Evolutionary conservation across 2,888 invertebrate genomes (phyloP).

Genomic region (Rhimphoctona megacephalus): DNA sequence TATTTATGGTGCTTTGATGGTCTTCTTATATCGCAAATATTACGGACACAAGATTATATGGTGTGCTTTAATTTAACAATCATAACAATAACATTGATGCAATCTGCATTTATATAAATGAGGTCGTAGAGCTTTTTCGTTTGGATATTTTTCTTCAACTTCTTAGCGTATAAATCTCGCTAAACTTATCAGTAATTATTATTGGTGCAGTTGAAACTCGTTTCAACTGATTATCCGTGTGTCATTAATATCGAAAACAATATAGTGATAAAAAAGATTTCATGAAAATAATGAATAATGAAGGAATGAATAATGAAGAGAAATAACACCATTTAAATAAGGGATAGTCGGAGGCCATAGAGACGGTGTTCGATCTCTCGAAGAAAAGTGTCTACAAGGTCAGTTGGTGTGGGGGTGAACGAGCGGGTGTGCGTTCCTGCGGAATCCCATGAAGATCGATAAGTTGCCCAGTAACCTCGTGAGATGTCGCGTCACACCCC

Average conservation of each 20-base stretch:
- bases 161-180: neutral
- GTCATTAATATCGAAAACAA: neutral
- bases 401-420: slow-evolving; percentile 51
- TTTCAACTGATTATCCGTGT: neutral
- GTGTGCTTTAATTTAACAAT: neutral
- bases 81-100: neutral
- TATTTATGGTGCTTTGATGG: slow-evolving; percentile 1
- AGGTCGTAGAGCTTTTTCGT: neutral
- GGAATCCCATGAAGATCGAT: slow-evolving; percentile 69
- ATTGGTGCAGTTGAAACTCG: neutral
- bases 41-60: neutral
- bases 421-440: slow-evolving; percentile 54
- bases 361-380: slow-evolving; percentile 46
- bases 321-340: neutral
- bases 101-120: neutral
- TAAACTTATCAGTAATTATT: neutral
- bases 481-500: slow-evolving; percentile 58
- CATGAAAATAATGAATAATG: neutral
- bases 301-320: neutral
- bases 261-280: neutral
- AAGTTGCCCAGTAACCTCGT: slow-evolving; percentile 69
- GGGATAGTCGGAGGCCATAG: neutral
- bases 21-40: neutral
- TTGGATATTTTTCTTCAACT: neutral
- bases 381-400: slow-evolving; percentile 66